Base-by-base conservation (phyloP, 2,113 vertebrate species). In the Xiphophorus maculatus region DNA sequence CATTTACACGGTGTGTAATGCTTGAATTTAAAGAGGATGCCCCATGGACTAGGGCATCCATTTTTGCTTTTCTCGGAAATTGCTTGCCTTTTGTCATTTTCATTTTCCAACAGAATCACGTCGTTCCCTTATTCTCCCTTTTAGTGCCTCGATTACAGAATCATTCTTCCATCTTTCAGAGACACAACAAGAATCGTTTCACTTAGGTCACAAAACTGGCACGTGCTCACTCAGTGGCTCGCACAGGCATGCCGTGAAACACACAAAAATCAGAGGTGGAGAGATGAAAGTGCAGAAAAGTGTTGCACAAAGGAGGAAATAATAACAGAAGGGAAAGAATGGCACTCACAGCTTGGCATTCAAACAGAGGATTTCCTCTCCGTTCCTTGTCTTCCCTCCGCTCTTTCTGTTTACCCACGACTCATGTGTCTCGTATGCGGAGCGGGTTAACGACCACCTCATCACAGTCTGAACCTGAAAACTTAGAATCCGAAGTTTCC, bases 301-400 rank as follows among this genome's bases (percentile, higher is more conserved):
- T 81, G 84, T 73, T 80, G 80, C 79, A 79, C 73, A 82, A 69
- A 82, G 77, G 70, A 88, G 85, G 83, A 90, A 88, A 88, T 83
- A 82, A 77, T 83, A 87, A 42, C 73, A 79, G 81, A 71, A 73
- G 79, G 76, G 82, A 77, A 76, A 81, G 82, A 89, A 84, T 80
- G 88, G 85, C 85, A 86, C 44, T 73, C 77, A 88, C 87, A 71
- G 83, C 80, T 84, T 90, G 88, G 81, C 88, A 88, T 93, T 93
- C 87, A 91, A 92, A 87, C 87, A 91, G 91, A 94, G 94, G 93
- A 94, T 94, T 93, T 94, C 92, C 94, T 94, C 86, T 79, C 86
- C 90, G 87, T 79, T 82, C 76, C 86, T 88, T 82, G 68, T 90
- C 91, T 88, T 89, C 85, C 90, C 85, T 89, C 84, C 75, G 69